Conservation (phyloP, 2,888 invertebrate species). For the Sphecodes monilicornis region DNA sequence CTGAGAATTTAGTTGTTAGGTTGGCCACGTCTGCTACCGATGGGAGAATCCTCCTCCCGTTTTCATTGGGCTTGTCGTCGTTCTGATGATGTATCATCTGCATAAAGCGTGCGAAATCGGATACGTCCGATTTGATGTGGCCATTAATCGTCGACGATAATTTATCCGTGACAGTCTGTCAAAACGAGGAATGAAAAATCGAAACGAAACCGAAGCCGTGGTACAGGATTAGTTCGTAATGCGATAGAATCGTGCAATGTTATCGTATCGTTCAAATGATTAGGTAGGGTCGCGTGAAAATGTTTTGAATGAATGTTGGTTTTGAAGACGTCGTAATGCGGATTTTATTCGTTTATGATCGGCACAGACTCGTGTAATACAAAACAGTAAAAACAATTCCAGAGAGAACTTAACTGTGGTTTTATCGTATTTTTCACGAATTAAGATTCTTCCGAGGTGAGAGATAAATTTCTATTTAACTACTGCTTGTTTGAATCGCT, state of each 20-base stretch:
- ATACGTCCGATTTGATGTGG: constrained; percentile 46
- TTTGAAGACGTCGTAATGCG: not conserved
- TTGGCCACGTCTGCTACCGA: not conserved
- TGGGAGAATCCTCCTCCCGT: constrained; percentile 8
- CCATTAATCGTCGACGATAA: constrained; percentile 54
- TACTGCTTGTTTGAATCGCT: not conserved
- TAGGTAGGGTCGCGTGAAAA: not conserved
- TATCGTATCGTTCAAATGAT: not conserved
- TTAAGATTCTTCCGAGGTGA: not conserved
- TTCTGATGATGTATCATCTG: constrained; percentile 38
- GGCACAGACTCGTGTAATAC: not conserved
- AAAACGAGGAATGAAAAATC: constrained; percentile 35
- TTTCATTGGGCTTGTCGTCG: constrained; percentile 22
- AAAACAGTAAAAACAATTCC: not conserved
- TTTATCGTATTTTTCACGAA: not conserved
- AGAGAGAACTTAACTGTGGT: no score
- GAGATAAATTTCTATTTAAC: not conserved
- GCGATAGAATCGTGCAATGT: not conserved
- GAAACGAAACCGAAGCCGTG: constrained; percentile 7
- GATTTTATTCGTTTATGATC: not conserved
- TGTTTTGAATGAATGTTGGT: constrained; percentile 1
- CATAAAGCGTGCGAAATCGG: constrained; percentile 48
- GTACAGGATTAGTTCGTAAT: not conserved
- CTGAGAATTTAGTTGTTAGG: constrained; percentile 43
- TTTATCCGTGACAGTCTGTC: constrained; percentile 43